A percentile compares a stretch with the other conserved stretches of the same genome.
Conservation (phyloP, 2,797 vertebrate species). For the Austrolebias charrua region DNA sequence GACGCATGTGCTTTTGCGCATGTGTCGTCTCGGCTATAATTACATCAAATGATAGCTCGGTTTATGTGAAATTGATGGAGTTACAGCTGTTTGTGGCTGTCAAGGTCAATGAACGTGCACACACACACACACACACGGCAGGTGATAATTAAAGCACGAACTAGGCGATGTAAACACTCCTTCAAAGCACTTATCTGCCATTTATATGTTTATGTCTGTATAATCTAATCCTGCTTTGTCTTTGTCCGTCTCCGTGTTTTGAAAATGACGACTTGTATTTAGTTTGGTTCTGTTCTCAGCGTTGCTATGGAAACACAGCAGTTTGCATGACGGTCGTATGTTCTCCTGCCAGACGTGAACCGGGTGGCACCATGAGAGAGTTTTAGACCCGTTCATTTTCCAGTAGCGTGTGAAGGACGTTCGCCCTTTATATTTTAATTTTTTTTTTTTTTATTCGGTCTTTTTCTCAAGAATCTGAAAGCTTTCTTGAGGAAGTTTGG, state of each 20-base stretch:
- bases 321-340: slow-evolving; percentile 6
- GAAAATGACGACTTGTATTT: not conserved
- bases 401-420: slow-evolving; percentile 5
- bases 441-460: not conserved
- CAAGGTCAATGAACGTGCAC: no score
- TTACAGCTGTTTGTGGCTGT: no score
- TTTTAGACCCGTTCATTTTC: not conserved
- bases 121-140: no score
- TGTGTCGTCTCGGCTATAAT: no score
- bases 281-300: not conserved
- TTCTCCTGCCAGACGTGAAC: not conserved
- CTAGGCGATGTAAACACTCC: not conserved
- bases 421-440: no score
- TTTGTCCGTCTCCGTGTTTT: not conserved
- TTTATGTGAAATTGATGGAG: no score
- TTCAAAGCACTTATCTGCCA: not conserved
- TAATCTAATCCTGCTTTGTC: not conserved
- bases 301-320: not conserved
- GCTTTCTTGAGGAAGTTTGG: not conserved
- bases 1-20: no score
- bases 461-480: no score
- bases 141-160: no score
- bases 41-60: no score
- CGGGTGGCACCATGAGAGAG: not conserved
- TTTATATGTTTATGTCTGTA: no score